Evolutionary conservation across 2,888 invertebrate genomes (phyloP).

Genomic region (Noctua comes): DNA sequence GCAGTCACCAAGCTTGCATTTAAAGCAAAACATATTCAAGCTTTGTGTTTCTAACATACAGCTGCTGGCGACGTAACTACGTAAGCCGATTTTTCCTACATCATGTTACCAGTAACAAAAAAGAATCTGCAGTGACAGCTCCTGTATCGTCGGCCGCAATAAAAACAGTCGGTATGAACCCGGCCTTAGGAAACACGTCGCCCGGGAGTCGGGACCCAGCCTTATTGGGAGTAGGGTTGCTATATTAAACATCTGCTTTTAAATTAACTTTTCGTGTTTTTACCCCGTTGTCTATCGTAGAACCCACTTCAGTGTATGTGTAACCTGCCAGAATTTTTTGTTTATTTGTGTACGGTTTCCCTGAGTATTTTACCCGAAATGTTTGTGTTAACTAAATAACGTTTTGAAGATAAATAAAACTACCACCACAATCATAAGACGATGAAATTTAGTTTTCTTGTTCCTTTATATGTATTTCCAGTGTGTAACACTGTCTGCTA

Average conservation of each 20-base stretch:
- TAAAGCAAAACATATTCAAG: conserved; percentile 42
- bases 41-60: conserved; percentile 33
- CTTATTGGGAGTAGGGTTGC: conserved; percentile 57
- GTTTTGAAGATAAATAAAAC: neutral
- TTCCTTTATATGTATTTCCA: conserved; percentile 8
- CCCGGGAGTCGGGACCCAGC: conserved; percentile 16
- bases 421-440: neutral
- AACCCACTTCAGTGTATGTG: conserved; percentile 17
- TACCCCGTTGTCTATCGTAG: neutral
- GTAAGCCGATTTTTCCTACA: conserved; percentile 62
- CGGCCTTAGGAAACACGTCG: conserved; percentile 58
- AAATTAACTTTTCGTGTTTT: conserved; percentile 43
- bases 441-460: neutral
- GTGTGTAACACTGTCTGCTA: conserved; percentile 1
- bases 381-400: neutral
- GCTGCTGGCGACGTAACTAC: conserved; percentile 53
- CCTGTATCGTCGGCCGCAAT: conserved; percentile 67
- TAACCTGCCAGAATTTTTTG: neutral
- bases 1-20: conserved; percentile 15
- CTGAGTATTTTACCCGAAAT: neutral
- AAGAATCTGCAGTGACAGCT: conserved; percentile 61
- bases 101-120: conserved; percentile 61
- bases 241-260: conserved; percentile 48
- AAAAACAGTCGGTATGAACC: conserved; percentile 73
- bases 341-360: neutral